Base-by-base conservation (phyloP, 2,797 vertebrate genomes). In the Eulemur mongoz region DNA sequence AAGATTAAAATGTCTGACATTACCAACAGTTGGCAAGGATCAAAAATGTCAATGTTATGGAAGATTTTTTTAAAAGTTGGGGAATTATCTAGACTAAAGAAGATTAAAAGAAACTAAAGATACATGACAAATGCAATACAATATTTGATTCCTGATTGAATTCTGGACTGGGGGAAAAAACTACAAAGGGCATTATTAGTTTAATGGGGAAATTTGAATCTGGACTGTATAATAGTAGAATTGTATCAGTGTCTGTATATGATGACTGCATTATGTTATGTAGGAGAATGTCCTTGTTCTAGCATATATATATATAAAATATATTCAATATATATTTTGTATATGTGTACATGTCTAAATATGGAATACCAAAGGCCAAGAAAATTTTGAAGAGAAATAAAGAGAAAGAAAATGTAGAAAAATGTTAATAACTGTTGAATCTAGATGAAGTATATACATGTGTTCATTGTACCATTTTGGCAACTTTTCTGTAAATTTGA, bases 1-100 rank as follows among this genome's bases (percentile, higher is more conserved):
- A 92, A 89, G 75, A 80, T 87, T 43, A 17, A 95, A 81, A 93
- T 54, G 20, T 93, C 78, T 95, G 78, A 89, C 50, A 30, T 87
- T 93, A 65, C 67, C 59, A 88, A 87, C 54, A 78, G 20, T 59
- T 84, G 45, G 57, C 80, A 87, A 88, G 30, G 72, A 89, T 81
- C 43, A 96, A 95, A 93, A 83, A n/a, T 83, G 8, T 75, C 57
- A 81, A 48, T 70, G 15, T 75, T 72, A 59, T 57, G 45, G 43
- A 89, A 79, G 40, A 40, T 70, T 80, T 80, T 95, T 63, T 30
- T 48, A 85, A 89, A 67, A 45, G 7, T 11, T 73, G 65, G 18
- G 25, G 11, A 59, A 11, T 88, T 93, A 86, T 90, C 75, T 90
- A 67, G 50, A 61, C 40, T 81, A 86, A 67, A 93, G 27, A 69